Evolutionary conservation across 2,797 vertebrate species (phyloP), one percentile per base, ranked within the genome.

Genomic region (Xyrichtys novacula): DNA sequence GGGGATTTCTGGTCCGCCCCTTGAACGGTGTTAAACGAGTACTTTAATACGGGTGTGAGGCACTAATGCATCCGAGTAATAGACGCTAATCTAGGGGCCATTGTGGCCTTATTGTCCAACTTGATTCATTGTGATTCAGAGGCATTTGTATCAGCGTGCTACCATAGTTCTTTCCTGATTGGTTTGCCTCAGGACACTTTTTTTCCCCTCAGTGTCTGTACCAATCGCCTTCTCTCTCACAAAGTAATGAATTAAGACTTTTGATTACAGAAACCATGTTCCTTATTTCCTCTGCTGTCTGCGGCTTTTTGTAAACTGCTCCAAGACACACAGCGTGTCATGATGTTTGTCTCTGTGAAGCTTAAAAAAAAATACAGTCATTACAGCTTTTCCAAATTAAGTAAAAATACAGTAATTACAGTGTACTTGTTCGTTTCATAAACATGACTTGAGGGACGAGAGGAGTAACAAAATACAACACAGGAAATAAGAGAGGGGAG

Each of bases 1-100:
- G 83, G 91, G 92, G 91, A 94, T 93, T 93, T 93, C 90, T 94
- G 90, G 88, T 79, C 84, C 83, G 70, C 91, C 92, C 90, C 92
- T 90, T 90, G 86, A 94, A 93, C 88, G 76, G 80, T 88, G 87
- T 86, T 92, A 93, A 94, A 94, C 77, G 87, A 93, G 85, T 84
- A 80, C 84, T 88, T 92, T 93, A 92, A 91, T 92, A 90, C 71
- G 78, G 76, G 67, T 74, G 76, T 65, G 40, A 81, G 85, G 80
- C 89, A 80, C 87, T 90, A 90, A 92, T 90, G 90, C 84, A 82
- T 72, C 81, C 48, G 65, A 89, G 87, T 92, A 91, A 93, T 91
- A 90, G 89, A 83, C 79, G 68, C 83, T 91, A 91, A 93, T 95
- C 89, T 86, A 44, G 78, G 76, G 83, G 86, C 84, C 86, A 91